Conservation (phyloP, 2,888 invertebrate species). For the Nymphalis polychloros region DNA sequence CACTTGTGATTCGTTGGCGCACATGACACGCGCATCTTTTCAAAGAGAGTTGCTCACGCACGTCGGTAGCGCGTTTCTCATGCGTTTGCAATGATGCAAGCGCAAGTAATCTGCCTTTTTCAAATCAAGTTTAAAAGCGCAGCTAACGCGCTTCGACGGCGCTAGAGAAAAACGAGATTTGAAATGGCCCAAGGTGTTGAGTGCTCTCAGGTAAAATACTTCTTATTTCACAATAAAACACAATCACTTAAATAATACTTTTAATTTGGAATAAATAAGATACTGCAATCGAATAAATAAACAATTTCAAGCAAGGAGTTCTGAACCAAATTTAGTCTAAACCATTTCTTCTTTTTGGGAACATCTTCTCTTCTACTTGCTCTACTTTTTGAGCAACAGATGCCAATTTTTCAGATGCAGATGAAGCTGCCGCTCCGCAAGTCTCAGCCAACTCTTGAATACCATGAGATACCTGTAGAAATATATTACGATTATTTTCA, state of each 20-base stretch:
- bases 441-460: slow-evolving; percentile 71
- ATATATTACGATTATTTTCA: neutral
- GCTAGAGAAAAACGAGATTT: too few species aligned
- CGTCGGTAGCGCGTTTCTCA: too few species aligned
- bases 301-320: slow-evolving; percentile 20
- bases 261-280: slow-evolving; percentile 33
- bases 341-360: slow-evolving; percentile 71
- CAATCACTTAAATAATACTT: slow-evolving; percentile 18
- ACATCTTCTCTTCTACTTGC: slow-evolving; percentile 63
- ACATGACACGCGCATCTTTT: too few species aligned
- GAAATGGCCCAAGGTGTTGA: too few species aligned
- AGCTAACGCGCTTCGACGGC: too few species aligned
- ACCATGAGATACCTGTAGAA: slow-evolving; percentile 66
- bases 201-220: too few species aligned
- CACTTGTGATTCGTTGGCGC: too few species aligned
- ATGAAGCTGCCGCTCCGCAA: slow-evolving; percentile 67
- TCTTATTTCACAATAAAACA: neutral
- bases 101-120: too few species aligned
- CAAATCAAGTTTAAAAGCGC: too few species aligned
- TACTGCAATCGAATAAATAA: slow-evolving; percentile 31
- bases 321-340: slow-evolving; percentile 54
- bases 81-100: too few species aligned
- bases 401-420: slow-evolving; percentile 66
- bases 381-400: slow-evolving; percentile 69
- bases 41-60: too few species aligned